A percentile compares a stretch with the other conserved stretches of the same genome.
phyloP scores from a whole-genome alignment of 2,113 vertebrate species.

The Pantherophis guttatus region DNA sequence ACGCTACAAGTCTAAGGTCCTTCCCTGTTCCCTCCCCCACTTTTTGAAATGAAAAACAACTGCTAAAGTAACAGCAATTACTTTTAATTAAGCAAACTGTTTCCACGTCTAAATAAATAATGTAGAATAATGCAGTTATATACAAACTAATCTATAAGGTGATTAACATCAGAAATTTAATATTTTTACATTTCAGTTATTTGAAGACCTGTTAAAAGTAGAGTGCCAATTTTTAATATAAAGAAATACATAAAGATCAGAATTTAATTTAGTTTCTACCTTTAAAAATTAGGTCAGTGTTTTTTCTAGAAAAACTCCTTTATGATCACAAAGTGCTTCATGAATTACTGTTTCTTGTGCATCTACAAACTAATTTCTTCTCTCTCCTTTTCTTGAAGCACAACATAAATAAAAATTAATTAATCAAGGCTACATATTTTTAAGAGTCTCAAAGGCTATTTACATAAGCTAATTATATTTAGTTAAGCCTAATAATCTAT shows the following conservation, averaged over 20 bases:
- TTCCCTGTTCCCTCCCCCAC: too few relatives aligned
- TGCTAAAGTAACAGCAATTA: background rate
- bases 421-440: background rate
- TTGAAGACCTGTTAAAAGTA: background rate
- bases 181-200: slow-evolving; percentile 1
- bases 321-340: background rate
- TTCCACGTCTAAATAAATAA: background rate
- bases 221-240: background rate
- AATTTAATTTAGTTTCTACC: background rate
- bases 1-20: background rate
- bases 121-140: background rate
- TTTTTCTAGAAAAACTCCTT: background rate
- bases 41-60: background rate
- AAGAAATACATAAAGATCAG: background rate
- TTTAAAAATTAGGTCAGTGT: background rate
- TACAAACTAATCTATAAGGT: too few relatives aligned
- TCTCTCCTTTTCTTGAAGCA: background rate
- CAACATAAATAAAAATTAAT: background rate
- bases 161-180: background rate
- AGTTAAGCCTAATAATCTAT: background rate
- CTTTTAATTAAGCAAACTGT: background rate
- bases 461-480: background rate
- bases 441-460: background rate
- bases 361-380: background rate
- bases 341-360: background rate